These are phyloP conservation scores for Calosoma granatense DNA, from an alignment of 1,140 invertebrate genomes.

Conservation along the genomic window DNA sequence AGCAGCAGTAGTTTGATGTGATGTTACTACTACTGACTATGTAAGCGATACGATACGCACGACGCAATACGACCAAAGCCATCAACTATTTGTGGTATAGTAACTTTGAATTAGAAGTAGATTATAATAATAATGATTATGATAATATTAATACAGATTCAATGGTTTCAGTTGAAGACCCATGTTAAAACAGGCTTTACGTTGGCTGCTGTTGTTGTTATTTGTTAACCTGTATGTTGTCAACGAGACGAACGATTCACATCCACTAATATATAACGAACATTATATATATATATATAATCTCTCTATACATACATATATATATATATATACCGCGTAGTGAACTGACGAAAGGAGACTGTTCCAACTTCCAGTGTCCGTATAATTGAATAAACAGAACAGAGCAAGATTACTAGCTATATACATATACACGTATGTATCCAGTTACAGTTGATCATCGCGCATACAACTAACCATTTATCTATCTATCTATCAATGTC, in stretches of 20 bases:
- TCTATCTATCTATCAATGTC: neutral
- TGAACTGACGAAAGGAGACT: neutral
- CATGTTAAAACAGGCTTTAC: constrained; percentile 32
- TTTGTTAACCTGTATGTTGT: constrained; percentile 24
- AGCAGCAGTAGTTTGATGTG: too few species aligned
- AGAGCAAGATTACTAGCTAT: neutral
- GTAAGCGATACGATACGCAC: too few species aligned
- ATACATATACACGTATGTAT: too few species aligned
- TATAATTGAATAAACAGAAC: too few species aligned
- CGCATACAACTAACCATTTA: too few species aligned
- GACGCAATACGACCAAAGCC: too few species aligned
- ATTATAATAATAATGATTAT: constrained; percentile 23
- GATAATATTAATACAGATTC: constrained; percentile 26
- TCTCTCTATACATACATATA: neutral
- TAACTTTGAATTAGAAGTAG: constrained; percentile 37
- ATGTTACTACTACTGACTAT: too few species aligned
- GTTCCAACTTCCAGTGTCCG: neutral
- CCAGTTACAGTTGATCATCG: too few species aligned
- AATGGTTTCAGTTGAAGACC: constrained; percentile 32
- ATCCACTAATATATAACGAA: too few species aligned
- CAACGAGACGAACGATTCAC: neutral
- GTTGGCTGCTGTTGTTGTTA: constrained; percentile 35
- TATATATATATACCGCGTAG: neutral
- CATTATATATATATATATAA: too few species aligned
- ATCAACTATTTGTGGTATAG: constrained; percentile 37